These are phyloP conservation scores for Catocala sponsa DNA, from an alignment of 2,888 invertebrate species.

Conservation along the genomic window DNA sequence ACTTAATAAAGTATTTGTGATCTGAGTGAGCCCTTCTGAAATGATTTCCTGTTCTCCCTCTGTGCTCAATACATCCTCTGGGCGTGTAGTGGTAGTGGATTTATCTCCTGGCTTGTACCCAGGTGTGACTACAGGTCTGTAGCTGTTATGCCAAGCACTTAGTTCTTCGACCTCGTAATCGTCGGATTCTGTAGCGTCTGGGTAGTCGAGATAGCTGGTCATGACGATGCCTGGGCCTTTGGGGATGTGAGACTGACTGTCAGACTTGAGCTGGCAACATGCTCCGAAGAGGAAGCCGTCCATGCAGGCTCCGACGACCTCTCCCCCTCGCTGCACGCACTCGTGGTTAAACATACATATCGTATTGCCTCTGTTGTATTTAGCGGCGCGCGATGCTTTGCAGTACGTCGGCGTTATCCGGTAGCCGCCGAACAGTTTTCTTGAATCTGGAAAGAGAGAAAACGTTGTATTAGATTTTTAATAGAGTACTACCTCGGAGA, in stretches of 20 bases:
- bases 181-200: slow-evolving; percentile 73
- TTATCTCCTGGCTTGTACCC: slow-evolving; percentile 76
- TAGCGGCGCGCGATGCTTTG: slow-evolving; percentile 90
- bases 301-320: slow-evolving; percentile 96
- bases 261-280: slow-evolving; percentile 92
- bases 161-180: slow-evolving; percentile 79
- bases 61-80: slow-evolving; percentile 68
- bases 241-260: slow-evolving; percentile 82
- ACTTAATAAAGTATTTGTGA: slow-evolving; percentile 84
- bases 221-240: slow-evolving; percentile 84
- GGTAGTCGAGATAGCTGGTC: slow-evolving; percentile 83
- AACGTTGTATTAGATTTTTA: not conserved
- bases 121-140: slow-evolving; percentile 81
- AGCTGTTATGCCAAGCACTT: slow-evolving; percentile 80
- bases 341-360: slow-evolving; percentile 98
- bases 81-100: slow-evolving; percentile 58
- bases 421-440: slow-evolving; percentile 95
- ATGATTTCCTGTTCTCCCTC: slow-evolving; percentile 82
- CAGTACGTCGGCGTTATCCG: slow-evolving; percentile 95
- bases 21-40: slow-evolving; percentile 87
- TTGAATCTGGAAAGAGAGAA: slow-evolving; percentile 71
- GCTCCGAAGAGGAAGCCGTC: slow-evolving; percentile 97
- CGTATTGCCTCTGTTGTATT: slow-evolving; percentile 90
- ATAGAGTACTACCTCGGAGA: too few species aligned
- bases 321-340: slow-evolving; percentile 93